Base-by-base conservation (phyloP, 1,140 invertebrate species). In the Cydia splendana region DNA sequence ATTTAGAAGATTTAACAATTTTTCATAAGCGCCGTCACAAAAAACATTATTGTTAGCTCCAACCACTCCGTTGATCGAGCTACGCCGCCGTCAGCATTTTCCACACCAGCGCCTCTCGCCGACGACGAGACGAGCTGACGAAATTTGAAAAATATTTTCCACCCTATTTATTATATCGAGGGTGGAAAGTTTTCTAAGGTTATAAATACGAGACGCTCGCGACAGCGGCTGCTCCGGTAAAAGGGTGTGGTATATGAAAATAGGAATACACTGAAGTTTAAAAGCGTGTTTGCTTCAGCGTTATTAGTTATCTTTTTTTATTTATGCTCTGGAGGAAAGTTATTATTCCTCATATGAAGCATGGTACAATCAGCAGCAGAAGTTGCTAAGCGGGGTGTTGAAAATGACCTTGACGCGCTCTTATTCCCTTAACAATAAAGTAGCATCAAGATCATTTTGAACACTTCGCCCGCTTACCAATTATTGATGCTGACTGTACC, bases 121-220 rank as follows among this genome's bases (percentile, higher is more conserved):
- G 42, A 20, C 30, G 30, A 30, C 73, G 77, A 48, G 73, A 30
- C 76, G 78, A 30, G 42, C 24, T 45, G 71, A 45, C 48, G 75
- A 79, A 75, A 79, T 79, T 76, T 76, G 74, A 18, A 34, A 74
- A 77, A 76, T 77, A 79, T 79, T 79, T 79, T 77, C 77, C 74
- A 57, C 76, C 75, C 76, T 79, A 77, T 77, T 79, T 76, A 74
- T 38, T 18, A 38, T 75, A 74, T 28, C 42, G 65, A 38, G 20
- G 5, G 51, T 53, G 18, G 65, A 30, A 77, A 76, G 75, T 76
- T 78, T 74, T 42, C 34, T 74, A 45, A 28, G 74, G 74, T 75
- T 77, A 77, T 79, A 75, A 77, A 79, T n/a, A 77, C 48, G 28
- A 45, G 13, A 34, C 24, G 28, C 30, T 67, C 12, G 28, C 24